Conservation (phyloP, 2,797 vertebrate species). For the Apodemus agrarius region DNA sequence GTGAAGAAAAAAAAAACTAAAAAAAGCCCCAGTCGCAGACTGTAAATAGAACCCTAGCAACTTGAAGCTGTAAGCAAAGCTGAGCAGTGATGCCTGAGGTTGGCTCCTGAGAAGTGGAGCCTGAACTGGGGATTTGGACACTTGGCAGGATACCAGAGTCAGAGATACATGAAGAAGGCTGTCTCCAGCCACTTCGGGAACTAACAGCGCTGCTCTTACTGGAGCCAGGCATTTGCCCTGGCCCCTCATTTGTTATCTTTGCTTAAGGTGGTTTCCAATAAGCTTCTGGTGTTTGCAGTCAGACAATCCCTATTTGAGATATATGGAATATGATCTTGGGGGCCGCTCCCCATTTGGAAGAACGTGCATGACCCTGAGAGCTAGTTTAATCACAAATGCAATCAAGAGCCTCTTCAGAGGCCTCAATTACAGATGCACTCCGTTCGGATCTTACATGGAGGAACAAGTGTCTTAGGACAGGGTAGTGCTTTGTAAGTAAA, state of each 20-base stretch:
- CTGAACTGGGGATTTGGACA: not conserved
- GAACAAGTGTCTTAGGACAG: not conserved
- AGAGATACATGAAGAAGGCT: not conserved
- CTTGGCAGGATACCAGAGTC: not conserved
- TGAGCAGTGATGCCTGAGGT: not conserved
- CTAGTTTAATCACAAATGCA: not conserved
- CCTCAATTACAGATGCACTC: not conserved
- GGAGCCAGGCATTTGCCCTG: not conserved
- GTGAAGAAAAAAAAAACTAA: conserved; percentile 53
- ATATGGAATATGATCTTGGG: not conserved
- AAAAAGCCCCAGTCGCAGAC: not conserved
- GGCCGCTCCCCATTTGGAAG: not conserved
- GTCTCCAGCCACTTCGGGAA: not conserved
- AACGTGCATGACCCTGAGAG: not conserved
- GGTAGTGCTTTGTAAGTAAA: not conserved
- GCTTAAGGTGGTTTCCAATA: not conserved
- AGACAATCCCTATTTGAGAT: not conserved
- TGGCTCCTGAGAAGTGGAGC: not conserved
- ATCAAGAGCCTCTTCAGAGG: not conserved
- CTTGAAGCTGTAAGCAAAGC: not conserved
- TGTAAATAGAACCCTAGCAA: conserved; percentile 24
- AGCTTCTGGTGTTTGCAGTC: not conserved
- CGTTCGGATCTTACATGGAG: not conserved
- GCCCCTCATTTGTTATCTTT: not conserved
- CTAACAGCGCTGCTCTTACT: not conserved